Conservation (phyloP, 92 coral and sea anemone species). For the Phenganax marumi region DNA sequence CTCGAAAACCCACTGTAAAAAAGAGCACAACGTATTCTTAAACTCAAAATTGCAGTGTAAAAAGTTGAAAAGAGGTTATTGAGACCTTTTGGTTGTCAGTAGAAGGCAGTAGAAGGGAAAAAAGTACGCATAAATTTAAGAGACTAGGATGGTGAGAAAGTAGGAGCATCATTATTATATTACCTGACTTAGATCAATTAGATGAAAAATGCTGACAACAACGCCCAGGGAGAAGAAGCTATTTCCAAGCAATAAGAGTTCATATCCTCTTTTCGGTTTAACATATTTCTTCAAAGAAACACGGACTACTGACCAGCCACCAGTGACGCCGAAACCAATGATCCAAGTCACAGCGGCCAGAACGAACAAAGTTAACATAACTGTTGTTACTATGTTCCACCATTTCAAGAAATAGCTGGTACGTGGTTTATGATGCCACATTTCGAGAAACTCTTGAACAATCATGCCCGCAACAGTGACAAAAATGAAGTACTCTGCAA, state of each 20-base stretch:
- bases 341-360: slow-evolving; percentile 68
- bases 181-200: slow-evolving; percentile 68
- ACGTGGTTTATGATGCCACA: slow-evolving; percentile 59
- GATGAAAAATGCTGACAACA: slow-evolving; percentile 68
- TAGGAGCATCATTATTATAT: background rate
- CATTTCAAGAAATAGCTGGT: slow-evolving; percentile 71
- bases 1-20: too few species aligned
- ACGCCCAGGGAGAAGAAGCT: slow-evolving; percentile 72
- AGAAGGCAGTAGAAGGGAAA: too few species aligned
- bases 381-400: slow-evolving; percentile 78
- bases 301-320: slow-evolving; percentile 29
- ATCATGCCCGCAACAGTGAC: slow-evolving; percentile 67
- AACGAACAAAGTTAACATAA: slow-evolving; percentile 67
- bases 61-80: too few species aligned
- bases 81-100: too few species aligned
- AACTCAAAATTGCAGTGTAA: too few species aligned
- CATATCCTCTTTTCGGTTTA: slow-evolving; percentile 58
- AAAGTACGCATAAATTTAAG: too few species aligned
- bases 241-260: slow-evolving; percentile 55
- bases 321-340: slow-evolving; percentile 59
- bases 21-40: too few species aligned
- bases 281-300: slow-evolving; percentile 1
- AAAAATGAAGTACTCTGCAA: slow-evolving; percentile 62
- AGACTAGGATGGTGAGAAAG: background rate
- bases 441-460: slow-evolving; percentile 67